Base-by-base conservation (phyloP, 2,888 invertebrate genomes). In the Camponotus fellah region DNA sequence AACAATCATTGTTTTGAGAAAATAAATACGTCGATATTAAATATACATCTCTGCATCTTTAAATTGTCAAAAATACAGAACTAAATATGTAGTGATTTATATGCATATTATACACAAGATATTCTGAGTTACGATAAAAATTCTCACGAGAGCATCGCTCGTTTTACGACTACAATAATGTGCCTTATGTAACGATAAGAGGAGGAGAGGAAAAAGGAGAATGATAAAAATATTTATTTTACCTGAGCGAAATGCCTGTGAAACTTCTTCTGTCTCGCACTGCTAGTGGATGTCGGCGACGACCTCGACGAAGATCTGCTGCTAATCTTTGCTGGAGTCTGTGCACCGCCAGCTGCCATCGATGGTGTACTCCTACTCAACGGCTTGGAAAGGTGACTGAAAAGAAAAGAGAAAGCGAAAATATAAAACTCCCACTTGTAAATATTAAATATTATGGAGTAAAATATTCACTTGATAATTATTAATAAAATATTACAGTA, bases 211-310 rank as follows among this genome's bases (percentile, higher is more conserved):
- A n/a, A 17, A 49, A 6, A 8, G n/a, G 6, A 0, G 49, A 49
- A 49, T 9, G 53, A n/a, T 53, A 8, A 65, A 65, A 74, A 75
- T 46, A 43, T 26, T 60, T 14, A 12, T 72, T 76, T 83, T 93
- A 94, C 94, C 94, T 97, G 97, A 89, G 97, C 97, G 95, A 98
- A 98, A 95, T 98, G 97, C 87, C 98, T 96, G 93, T 97, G 97
- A 95, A 98, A 98, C 95, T 98, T 98, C 95, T 98, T 98, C 95
- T 98, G 98, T 64, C 98, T 96, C 69, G 97, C 96, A 93, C 97
- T 97, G 94, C 96, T 97, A 65, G 96, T 97, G 90, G 96, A 96
- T 89, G 95, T 95, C 74, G 95, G 95, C 75, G 94, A 92, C 53
- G 94, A 93, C 84, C 93, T 92, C 65, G 93, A 92, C 72, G 93